phyloP scores from a whole-genome alignment of 1,140 invertebrate genomes.

The Brachionus asplanchnoidis region DNA sequence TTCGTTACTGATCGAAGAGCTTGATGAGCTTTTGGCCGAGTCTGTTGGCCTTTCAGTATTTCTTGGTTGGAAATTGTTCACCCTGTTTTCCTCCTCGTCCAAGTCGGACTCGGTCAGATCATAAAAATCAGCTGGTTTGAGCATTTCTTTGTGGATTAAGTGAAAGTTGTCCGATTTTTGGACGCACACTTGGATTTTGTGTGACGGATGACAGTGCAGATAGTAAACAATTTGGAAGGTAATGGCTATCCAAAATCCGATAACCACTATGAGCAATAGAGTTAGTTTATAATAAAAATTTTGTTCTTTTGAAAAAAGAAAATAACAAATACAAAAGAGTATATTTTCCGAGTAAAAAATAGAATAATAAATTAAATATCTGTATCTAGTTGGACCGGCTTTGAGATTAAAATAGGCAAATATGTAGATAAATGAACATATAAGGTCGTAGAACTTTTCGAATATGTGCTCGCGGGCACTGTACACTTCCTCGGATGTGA shows the following conservation, averaged over 20 bases:
- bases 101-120: slow-evolving; percentile 10
- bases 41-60: background rate
- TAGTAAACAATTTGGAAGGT: slow-evolving; percentile 37
- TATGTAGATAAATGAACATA: slow-evolving; percentile 41
- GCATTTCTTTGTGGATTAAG: slow-evolving; percentile 36
- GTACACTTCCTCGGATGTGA: slow-evolving; percentile 5
- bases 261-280: slow-evolving; percentile 11
- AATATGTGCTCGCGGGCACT: slow-evolving; percentile 32
- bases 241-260: slow-evolving; percentile 40
- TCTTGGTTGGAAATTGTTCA: background rate
- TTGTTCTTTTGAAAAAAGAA: slow-evolving; percentile 9
- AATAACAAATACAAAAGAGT: slow-evolving; percentile 29
- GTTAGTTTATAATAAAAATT: slow-evolving; percentile 31
- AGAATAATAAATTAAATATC: slow-evolving; percentile 25
- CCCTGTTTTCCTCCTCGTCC: background rate
- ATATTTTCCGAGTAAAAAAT: slow-evolving; percentile 39
- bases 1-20: slow-evolving; percentile 14
- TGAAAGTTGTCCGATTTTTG: background rate
- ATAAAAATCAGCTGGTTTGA: slow-evolving; percentile 17
- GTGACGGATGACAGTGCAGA: slow-evolving; percentile 32
- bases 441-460: slow-evolving; percentile 38
- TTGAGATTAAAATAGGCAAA: slow-evolving; percentile 40
- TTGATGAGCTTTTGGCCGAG: background rate
- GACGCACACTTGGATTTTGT: slow-evolving; percentile 29
- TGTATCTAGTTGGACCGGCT: slow-evolving; percentile 6